phyloP scores from a whole-genome alignment of 1,140 invertebrate species.

The Hermetia illucens region DNA sequence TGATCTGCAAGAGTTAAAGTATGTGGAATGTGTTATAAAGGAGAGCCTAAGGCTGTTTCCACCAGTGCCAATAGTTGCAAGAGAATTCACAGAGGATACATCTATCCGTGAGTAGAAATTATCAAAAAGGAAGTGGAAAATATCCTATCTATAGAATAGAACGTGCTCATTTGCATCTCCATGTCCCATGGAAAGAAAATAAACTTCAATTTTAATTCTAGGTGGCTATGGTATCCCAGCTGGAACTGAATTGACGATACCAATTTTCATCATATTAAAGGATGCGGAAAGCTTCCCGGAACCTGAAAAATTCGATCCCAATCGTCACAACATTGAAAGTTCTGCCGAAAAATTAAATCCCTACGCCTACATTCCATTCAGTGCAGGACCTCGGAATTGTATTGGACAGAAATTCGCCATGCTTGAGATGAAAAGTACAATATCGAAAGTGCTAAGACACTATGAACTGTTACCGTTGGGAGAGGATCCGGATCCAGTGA shows the following conservation, averaged over 20 bases:
- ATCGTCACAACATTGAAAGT: conserved; percentile 36
- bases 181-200: conserved; percentile 1
- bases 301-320: conserved; percentile 39
- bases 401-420: conserved; percentile 38
- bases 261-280: conserved; percentile 19
- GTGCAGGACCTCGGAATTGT: conserved; percentile 53
- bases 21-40: conserved; percentile 56
- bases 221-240: conserved; percentile 15
- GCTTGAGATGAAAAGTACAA: conserved; percentile 23
- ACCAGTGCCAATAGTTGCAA: conserved; percentile 36
- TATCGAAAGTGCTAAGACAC: conserved; percentile 21
- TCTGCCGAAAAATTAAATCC: conserved; percentile 25
- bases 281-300: conserved; percentile 7
- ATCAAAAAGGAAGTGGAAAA: conserved; percentile 9
- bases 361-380: conserved; percentile 50
- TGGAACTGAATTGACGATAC: conserved; percentile 16
- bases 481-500: conserved; percentile 14
- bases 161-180: neutral
- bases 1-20: conserved; percentile 46
- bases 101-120: conserved; percentile 22
- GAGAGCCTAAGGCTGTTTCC: conserved; percentile 53
- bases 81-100: conserved; percentile 48
- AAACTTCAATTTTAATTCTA: conserved; percentile 10
- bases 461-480: conserved; percentile 32
- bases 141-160: neutral